A percentile compares a stretch with the other conserved stretches of the same genome.
Evolutionary conservation across 2,888 invertebrate genomes (phyloP).

Genomic region (Sabatieria punctata): DNA sequence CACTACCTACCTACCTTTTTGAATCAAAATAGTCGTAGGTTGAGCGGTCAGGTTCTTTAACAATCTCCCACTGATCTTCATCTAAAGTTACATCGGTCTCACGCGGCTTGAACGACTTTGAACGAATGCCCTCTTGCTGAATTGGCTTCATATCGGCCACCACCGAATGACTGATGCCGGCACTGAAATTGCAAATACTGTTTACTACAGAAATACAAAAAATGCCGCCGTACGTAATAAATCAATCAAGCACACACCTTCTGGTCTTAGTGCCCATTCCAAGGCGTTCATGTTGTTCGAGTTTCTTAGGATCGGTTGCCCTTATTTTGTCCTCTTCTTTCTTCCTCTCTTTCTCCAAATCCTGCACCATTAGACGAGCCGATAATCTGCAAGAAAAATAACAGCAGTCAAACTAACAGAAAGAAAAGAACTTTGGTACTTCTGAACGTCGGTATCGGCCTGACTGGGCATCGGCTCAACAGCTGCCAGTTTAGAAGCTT

Average conservation of each 20-base stretch:
- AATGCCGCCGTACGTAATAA: no score
- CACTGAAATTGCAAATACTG: no score
- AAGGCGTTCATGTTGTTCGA: conserved; percentile 69
- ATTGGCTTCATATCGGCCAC: conserved; percentile 74
- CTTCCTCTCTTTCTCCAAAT: conserved; percentile 43
- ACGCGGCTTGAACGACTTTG: conserved; percentile 23
- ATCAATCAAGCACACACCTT: no score
- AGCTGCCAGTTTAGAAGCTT: conserved; percentile 27
- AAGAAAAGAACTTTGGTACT: neutral
- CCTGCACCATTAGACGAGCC: conserved; percentile 54
- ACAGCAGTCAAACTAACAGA: neutral
- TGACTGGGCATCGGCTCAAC: neutral
- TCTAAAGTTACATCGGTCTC: conserved; percentile 15
- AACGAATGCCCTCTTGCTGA: conserved; percentile 56
- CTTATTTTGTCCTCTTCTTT: conserved; percentile 55
- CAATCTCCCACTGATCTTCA: conserved; percentile 10
- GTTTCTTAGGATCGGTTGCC: conserved; percentile 59
- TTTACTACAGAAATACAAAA: no score
- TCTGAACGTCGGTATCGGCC: neutral
- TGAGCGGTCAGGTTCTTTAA: conserved; percentile 8
- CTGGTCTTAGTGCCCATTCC: conserved; percentile 62
- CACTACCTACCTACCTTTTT: no score
- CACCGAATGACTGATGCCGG: conserved; percentile 60
- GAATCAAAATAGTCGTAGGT: no score
- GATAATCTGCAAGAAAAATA: conserved; percentile 25